These are phyloP conservation scores for Bombycilla garrulus DNA, from an alignment of 2,113 vertebrate species.

Conservation along the genomic window DNA sequence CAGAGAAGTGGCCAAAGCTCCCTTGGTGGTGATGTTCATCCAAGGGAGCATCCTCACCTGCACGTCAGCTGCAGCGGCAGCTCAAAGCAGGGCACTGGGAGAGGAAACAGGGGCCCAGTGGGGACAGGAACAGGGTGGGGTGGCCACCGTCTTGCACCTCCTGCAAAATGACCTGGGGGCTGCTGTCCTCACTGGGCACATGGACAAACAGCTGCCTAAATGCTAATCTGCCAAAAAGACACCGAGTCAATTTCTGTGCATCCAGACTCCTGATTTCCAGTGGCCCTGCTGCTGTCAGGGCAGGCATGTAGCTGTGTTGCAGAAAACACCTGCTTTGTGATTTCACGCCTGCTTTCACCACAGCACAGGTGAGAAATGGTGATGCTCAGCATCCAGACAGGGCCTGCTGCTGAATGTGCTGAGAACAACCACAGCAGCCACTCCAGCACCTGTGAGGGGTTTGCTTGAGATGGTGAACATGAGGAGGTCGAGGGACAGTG, in stretches of 20 bases:
- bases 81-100: fast-evolving
- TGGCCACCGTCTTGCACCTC: not conserved
- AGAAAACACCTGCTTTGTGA: not conserved
- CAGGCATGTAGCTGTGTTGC: fast-evolving
- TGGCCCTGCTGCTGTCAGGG: not conserved
- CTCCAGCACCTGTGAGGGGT: fast-evolving
- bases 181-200: not conserved
- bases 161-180: not conserved
- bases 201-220: not conserved
- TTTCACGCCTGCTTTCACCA: not conserved
- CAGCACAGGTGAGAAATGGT: not conserved
- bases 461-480: not conserved
- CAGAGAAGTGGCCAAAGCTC: not conserved
- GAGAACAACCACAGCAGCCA: not conserved
- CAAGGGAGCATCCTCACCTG: not conserved
- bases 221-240: not conserved
- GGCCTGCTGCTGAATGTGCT: not conserved
- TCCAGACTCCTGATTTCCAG: not conserved
- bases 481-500: not conserved
- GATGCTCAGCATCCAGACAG: not conserved
- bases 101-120: not conserved
- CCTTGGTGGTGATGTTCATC: fast-evolving
- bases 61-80: not conserved
- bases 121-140: not conserved
- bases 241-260: not conserved